Evolutionary conservation across 2,113 vertebrate genomes (phyloP).

Genomic region (Melanerpes formicivorus): DNA sequence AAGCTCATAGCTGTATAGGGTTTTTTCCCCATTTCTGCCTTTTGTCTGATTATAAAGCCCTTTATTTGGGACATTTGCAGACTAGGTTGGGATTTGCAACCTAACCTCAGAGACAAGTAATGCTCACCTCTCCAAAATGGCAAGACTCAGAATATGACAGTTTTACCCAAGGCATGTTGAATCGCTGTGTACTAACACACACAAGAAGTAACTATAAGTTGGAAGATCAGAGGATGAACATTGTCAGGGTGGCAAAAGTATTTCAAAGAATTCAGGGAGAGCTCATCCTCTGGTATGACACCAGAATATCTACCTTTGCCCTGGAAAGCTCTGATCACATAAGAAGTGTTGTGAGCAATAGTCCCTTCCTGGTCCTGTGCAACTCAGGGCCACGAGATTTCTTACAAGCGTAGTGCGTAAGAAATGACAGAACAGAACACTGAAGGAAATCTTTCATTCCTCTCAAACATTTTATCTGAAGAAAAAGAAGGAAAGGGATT

Average conservation of each 20-base stretch:
- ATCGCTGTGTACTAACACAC: neutral
- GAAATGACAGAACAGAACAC: conserved; percentile 14
- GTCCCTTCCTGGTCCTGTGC: neutral
- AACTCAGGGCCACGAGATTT: neutral
- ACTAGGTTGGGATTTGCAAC: neutral
- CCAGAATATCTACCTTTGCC: neutral
- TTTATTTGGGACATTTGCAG: neutral
- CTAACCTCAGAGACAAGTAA: neutral
- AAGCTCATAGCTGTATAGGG: neutral
- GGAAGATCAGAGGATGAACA: neutral
- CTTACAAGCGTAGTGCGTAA: neutral
- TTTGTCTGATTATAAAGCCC: neutral
- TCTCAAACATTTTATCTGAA: neutral
- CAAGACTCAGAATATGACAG: neutral
- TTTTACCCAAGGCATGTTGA: neutral
- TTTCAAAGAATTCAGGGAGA: neutral
- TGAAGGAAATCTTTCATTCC: neutral
- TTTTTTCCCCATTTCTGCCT: neutral
- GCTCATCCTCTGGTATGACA: neutral
- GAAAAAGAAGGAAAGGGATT: neutral
- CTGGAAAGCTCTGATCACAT: neutral
- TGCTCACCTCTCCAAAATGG: neutral
- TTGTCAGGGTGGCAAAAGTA: conserved; percentile 5
- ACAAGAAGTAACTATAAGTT: neutral
- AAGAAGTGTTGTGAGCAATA: neutral